phyloP scores from a whole-genome alignment of 2,888 invertebrate genomes.

The Urechis unicinctus region DNA sequence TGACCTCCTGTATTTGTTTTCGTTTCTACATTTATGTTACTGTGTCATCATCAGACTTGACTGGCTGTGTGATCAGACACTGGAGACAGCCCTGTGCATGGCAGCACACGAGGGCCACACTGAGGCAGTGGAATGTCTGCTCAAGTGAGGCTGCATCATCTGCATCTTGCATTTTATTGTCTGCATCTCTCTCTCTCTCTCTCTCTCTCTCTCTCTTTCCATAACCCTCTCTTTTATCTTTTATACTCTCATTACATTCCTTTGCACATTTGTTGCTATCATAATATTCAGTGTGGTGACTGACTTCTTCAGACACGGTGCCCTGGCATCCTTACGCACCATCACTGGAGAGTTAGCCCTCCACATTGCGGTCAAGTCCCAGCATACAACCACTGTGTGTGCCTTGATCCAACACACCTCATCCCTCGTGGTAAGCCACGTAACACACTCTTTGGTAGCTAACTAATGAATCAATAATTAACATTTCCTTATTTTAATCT shows the following conservation, averaged over 20 bases:
- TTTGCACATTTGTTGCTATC: not conserved
- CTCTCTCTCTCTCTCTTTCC: too few relatives aligned
- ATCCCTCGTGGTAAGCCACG: constrained; percentile 21
- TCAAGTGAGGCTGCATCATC: constrained; percentile 26
- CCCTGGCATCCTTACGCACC: constrained; percentile 29
- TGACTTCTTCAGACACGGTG: constrained; percentile 29
- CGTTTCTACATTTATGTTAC: not conserved
- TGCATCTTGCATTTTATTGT: not conserved
- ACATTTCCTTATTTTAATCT: too few relatives aligned
- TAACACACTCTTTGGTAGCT: too few relatives aligned
- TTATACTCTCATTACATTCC: not conserved
- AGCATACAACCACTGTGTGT: constrained; percentile 23
- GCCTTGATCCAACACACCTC: not conserved
- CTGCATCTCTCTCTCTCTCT: too few relatives aligned
- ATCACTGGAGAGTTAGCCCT: constrained; percentile 32
- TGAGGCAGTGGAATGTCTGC: constrained; percentile 25
- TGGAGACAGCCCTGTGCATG: constrained; percentile 36
- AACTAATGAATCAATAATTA: too few relatives aligned
- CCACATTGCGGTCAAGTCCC: constrained; percentile 35
- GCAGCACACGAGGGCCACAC: constrained; percentile 31
- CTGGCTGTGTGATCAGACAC: too few relatives aligned
- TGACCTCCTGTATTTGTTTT: not conserved
- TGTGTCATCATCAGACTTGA: too few relatives aligned
- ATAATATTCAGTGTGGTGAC: too few relatives aligned
- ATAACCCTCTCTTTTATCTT: too few relatives aligned